phyloP scores from a whole-genome alignment of 2,888 invertebrate genomes.

The Anarsia innoxiella region DNA sequence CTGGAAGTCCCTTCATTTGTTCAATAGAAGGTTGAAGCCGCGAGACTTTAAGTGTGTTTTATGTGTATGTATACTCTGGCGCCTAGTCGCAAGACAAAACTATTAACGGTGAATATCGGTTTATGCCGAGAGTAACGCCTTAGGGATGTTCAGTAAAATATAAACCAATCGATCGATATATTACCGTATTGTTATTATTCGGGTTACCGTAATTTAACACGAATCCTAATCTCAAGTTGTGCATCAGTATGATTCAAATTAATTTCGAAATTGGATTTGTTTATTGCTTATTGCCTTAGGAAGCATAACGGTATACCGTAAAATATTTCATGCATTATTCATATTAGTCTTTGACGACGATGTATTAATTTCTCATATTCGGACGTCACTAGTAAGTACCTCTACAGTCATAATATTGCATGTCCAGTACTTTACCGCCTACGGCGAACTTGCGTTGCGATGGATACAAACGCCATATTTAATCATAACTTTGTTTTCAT shows the following conservation, averaged over 20 bases:
- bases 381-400: slow-evolving; percentile 43
- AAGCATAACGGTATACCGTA: too few relatives aligned
- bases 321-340: too few relatives aligned
- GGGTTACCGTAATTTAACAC: slow-evolving; percentile 8
- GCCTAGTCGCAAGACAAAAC: slow-evolving; percentile 40
- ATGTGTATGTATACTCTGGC: slow-evolving; percentile 28
- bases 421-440: slow-evolving; percentile 64
- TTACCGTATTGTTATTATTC: slow-evolving; percentile 21
- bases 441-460: slow-evolving; percentile 46
- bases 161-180: slow-evolving; percentile 14
- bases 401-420: slow-evolving; percentile 67
- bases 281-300: too few relatives aligned
- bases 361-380: slow-evolving; percentile 32
- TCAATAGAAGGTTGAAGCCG: neutral
- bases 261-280: slow-evolving; percentile 12
- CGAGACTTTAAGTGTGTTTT: slow-evolving; percentile 13
- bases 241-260: slow-evolving; percentile 12
- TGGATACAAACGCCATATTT: slow-evolving; percentile 34
- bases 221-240: slow-evolving; percentile 5
- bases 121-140: slow-evolving; percentile 22
- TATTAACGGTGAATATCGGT: slow-evolving; percentile 36
- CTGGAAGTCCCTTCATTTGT: neutral
- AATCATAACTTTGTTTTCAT: slow-evolving; percentile 16
- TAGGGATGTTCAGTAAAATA: slow-evolving; percentile 31
- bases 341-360: too few relatives aligned